Evolutionary conservation across 1,140 invertebrate species (phyloP).

Genomic region (Pachypeltis micranthus): DNA sequence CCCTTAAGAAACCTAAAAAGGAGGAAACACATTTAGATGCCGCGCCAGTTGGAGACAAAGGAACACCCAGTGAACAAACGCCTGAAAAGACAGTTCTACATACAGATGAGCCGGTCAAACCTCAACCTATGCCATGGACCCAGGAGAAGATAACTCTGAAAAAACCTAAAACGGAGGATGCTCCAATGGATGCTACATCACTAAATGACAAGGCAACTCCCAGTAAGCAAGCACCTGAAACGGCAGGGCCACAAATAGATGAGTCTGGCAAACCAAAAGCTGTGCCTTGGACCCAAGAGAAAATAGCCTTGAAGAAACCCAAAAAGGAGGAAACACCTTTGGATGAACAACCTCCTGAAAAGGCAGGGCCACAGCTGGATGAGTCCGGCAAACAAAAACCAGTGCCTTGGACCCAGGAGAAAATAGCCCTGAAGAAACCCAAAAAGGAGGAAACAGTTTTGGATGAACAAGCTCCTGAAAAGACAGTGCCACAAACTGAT

Average conservation of each 20-base stretch:
- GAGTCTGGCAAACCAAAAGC: background rate
- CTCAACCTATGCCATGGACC: constrained; percentile 14
- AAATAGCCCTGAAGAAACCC: constrained; percentile 31
- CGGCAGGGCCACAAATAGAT: background rate
- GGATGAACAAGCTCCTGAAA: constrained; percentile 33
- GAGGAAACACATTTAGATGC: constrained; percentile 5
- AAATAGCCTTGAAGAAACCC: constrained; percentile 1
- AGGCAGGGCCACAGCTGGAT: no score
- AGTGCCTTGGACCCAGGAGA: constrained; percentile 34
- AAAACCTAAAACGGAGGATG: constrained; percentile 29
- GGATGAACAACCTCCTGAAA: no score
- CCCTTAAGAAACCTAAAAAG: background rate
- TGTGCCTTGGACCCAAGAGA: constrained; percentile 12
- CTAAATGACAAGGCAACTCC: no score
- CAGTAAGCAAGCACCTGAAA: no score
- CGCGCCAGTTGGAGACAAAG: no score
- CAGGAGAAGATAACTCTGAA: constrained; percentile 32
- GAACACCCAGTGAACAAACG: constrained; percentile 28
- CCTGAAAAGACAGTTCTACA: constrained; percentile 34
- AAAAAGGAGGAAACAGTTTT: no score
- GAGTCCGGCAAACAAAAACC: constrained; percentile 3
- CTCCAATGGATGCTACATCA: no score
- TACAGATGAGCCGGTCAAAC: background rate
- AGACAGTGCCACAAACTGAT: constrained; percentile 28
- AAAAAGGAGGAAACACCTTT: constrained; percentile 9